Evolutionary conservation across 2,888 invertebrate genomes (phyloP), one percentile per base, ranked within the genome.

Genomic region (Ophion slaviceki): DNA sequence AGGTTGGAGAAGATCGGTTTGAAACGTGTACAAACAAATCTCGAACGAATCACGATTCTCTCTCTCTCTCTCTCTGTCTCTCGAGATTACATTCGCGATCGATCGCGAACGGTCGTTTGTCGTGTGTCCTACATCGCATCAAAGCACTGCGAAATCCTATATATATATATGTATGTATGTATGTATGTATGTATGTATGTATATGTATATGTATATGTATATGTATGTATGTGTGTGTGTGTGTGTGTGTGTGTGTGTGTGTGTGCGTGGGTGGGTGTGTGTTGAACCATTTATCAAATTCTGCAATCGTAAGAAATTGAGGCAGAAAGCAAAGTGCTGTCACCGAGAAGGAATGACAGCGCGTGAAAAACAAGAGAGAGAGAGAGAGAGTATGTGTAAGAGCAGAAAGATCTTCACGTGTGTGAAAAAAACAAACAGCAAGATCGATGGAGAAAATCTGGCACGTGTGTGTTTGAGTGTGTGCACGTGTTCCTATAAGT

Each of bases 81-180:
- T 10, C 47, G 78, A 67, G 82, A 82, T 82, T 71, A 85, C 76
- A 82, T 76, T 79, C 76, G 68, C 72, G 47, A 72, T 28, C 66
- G 78, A 85, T 82, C 53, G 17, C 82, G 32, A 84, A 36, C 68
- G 64, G 80, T 80, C 83, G 80, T 66, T 76, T 40, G 72, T 81
- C 75, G 74, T 82, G 85, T 79, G 75, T 79, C 71, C 79, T 71
- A 82, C 82, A 71, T 24, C 78, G 53, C 68, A n/a, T 32, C 67
- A 77, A 68, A 79, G 75, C 79, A 53, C 67, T 61, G 32, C 66
- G 47, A 76, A 85, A 82, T 82, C 67, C 68, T 20, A 59, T 57
- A 57, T 28, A 59, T 32, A 61, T 20, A 66, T 71, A 62, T 24
- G 24, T 24, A 1, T 24, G 24, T 24, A 1, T 24, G 24, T 24